A percentile compares a stretch with the other conserved stretches of the same genome.
Conservation (phyloP, 35 echinoderm and acorn worm species). For the Lytechinus variegatus region DNA sequence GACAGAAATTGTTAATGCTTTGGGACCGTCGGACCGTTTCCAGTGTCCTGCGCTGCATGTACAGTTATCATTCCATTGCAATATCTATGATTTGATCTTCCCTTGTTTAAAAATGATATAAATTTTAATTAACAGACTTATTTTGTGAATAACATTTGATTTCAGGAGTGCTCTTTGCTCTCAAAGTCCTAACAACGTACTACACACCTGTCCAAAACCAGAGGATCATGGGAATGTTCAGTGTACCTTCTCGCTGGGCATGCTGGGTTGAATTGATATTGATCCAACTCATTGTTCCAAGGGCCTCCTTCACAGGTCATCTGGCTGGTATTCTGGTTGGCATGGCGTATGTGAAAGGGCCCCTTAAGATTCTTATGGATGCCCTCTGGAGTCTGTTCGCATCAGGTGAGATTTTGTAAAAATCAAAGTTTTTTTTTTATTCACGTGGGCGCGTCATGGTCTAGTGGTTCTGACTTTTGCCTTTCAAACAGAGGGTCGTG, state of each 20-base stretch:
- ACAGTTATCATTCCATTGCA: too few species aligned
- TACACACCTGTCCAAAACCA: slow-evolving; percentile 80
- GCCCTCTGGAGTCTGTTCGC: slow-evolving; percentile 45
- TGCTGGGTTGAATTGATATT: slow-evolving; percentile 96
- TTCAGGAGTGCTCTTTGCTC: slow-evolving; percentile 89
- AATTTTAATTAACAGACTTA: too few species aligned
- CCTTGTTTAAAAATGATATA: too few species aligned
- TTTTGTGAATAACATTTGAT: neutral
- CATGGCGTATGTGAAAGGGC: slow-evolving; percentile 87
- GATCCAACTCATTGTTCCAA: slow-evolving; percentile 86
- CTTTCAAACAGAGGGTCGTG: too few species aligned
- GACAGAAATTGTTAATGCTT: too few species aligned
- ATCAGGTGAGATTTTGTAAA: slow-evolving; percentile 35
- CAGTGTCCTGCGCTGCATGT: too few species aligned
- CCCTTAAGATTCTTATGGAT: slow-evolving; percentile 86
- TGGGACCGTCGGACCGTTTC: too few species aligned
- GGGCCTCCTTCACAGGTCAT: slow-evolving; percentile 94
- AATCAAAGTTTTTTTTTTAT: too few species aligned
- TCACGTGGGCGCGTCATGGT: too few species aligned
- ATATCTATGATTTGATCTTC: too few species aligned
- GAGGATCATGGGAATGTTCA: slow-evolving; percentile 90
- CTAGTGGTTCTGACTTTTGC: too few species aligned
- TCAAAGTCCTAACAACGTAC: slow-evolving; percentile 91
- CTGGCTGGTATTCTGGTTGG: slow-evolving; percentile 95
- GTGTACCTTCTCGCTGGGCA: slow-evolving; percentile 88